Evolutionary conservation across 2,113 vertebrate genomes (phyloP), one percentile per base, ranked within the genome.

Genomic region (Nesoenas mayeri): DNA sequence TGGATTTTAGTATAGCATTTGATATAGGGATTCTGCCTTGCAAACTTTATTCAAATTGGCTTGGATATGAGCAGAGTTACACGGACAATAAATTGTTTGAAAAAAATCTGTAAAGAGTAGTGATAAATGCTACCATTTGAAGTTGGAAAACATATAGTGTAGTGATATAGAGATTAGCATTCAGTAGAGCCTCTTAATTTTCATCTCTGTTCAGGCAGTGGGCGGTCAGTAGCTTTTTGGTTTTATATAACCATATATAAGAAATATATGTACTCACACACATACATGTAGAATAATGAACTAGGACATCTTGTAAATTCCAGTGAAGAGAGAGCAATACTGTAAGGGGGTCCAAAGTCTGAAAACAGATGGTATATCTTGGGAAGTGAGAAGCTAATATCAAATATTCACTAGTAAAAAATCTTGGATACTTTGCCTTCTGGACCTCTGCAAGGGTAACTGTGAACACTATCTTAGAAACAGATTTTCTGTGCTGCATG

Each of bases 1-100:
- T 88, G 17, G 21, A 61, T 82, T 91, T 92, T 62, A 85, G 28
- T 47, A 61, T 32, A 73, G 17, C 13, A 14, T 79, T 95, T 85
- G 66, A 93, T 88, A 70, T 70, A 96, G 11, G 4, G 50, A 82
- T 85, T 89, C 56, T 85, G 14, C 20, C 58, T 89, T 77, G 36
- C 24, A 85, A 79, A 69, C 24, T 91, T 93, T 77, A 85, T 85
- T 95, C 78, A 95, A 36, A 89, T 73, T 73, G 66, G 28, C 36
- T 87, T 75, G 31, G 28, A 72, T 79, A 54, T 54, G 31, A 91
- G 31, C 12, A 65, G 40, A 85, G 22, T 75, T 91, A 89, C 15
- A 42, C 2, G 17, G 51, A 73, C 62, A 88, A 91, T 88, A 92
- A 96, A 87, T 81, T 79, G 31, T 9, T 53, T 79, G 31, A 89